Evolutionary conservation across 2,797 vertebrate species (phyloP).

Genomic region (Rhynchonycteris naso): DNA sequence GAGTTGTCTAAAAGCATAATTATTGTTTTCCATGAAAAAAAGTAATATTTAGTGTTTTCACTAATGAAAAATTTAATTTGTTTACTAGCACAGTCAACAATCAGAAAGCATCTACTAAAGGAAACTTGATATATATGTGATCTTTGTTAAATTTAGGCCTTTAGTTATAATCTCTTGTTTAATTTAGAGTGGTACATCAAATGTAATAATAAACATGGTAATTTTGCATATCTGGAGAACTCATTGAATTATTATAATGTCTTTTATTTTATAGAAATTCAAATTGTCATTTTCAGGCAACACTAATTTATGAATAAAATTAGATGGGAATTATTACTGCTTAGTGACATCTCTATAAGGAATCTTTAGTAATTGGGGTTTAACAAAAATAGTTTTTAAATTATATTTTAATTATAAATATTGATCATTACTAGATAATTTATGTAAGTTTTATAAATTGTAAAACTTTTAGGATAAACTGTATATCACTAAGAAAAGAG

Average conservation of each 20-base stretch:
- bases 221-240: background rate
- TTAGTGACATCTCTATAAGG: background rate
- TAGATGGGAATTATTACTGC: background rate
- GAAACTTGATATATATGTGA: background rate
- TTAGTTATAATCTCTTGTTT: background rate
- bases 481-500: background rate
- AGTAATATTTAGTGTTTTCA: background rate
- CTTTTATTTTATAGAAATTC: background rate
- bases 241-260: background rate
- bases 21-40: background rate
- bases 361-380: background rate
- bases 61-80: background rate
- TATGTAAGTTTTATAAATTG: background rate
- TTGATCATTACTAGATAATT: background rate
- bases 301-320: background rate
- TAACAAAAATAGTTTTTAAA: background rate
- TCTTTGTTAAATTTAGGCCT: background rate
- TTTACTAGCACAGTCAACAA: background rate
- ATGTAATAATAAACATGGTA: background rate
- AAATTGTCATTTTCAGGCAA: background rate
- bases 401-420: background rate
- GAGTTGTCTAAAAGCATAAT: background rate
- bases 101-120: background rate
- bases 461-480: background rate
- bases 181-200: slow-evolving; percentile 4